Conservation (phyloP, 30 jellyfish, hydroid and myxozoan genomes). For the Hydractinia echinata region DNA sequence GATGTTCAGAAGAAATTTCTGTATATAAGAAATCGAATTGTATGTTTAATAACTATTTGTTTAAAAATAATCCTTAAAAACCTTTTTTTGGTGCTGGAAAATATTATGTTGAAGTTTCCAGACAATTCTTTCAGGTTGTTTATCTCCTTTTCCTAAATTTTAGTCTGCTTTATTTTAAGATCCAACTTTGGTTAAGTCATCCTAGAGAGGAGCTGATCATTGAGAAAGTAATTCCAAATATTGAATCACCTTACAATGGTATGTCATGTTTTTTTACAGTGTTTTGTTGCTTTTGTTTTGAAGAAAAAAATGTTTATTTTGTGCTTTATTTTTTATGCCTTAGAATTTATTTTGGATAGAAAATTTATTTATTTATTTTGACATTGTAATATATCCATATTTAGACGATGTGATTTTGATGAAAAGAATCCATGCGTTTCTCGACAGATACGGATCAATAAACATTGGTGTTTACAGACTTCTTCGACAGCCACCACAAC, state of each 20-base stretch:
- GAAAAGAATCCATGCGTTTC: conserved; percentile 73
- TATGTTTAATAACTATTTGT: conserved; percentile 16
- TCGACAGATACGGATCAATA: conserved; percentile 91
- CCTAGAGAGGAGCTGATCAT: conserved; percentile 82
- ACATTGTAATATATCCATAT: not conserved
- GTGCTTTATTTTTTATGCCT: too few species aligned
- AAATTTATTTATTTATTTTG: not conserved
- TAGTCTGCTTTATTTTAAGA: conserved; percentile 37
- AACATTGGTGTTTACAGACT: conserved; percentile 85
- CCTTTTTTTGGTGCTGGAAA: too few species aligned
- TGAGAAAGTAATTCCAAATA: conserved; percentile 46
- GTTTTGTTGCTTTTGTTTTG: not conserved
- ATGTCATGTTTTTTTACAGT: conserved; percentile 14
- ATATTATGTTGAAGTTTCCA: not conserved
- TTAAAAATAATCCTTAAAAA: too few species aligned
- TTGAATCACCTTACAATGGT: conserved; percentile 79
- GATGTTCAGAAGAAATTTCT: conserved; percentile 84
- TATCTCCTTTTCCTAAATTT: not conserved
- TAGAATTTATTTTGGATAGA: too few species aligned
- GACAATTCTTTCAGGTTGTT: not conserved
- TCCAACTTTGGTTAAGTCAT: conserved; percentile 79
- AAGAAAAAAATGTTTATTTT: too few species aligned
- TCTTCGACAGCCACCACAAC: conserved; percentile 64
- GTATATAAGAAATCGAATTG: conserved; percentile 81
- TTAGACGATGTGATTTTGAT: conserved; percentile 50